Evolutionary conservation across 92 coral and sea anemone genomes (phyloP), one percentile per base, ranked within the genome.

Genomic region (Actinostola sp.): DNA sequence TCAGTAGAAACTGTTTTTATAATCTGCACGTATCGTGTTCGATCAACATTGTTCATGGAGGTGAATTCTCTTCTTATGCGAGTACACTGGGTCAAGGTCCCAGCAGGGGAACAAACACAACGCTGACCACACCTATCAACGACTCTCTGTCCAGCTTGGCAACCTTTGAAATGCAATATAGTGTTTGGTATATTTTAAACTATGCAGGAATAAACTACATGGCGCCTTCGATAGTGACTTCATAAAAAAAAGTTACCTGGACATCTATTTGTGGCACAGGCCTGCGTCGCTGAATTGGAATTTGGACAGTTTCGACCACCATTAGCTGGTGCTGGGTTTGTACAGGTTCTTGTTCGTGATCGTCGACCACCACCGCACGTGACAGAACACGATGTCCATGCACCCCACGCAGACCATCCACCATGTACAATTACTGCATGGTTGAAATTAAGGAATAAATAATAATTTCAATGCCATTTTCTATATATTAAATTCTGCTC

Each of bases 51-150:
- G 15, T 78, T 49, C 92, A 87, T 83, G 54, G 88, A 9, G 6
- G 82, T 84, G 44, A 87, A 87, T 26, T 87, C 82, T 31, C 71
- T 77, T 48, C 92, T 69, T 11, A 87, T 42, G 0, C 92, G 92
- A 12, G 82, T 70, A 68, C 92, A 87, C 42, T 69, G 20, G 23
- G 71, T 69, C 26, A 73, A 54, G 17, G 49, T 76, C 11, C 89
- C 89, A 70, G 9, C 19, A 1, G 58, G 21, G 2, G 34, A 49
- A 45, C 92, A 87, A 8, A 66, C 50, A 34, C 92, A 87, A 45
- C 85, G 86, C 52, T 75, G 80, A 34, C 80, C 82, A 63, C 92
- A 87, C 2, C 34, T 53, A 44, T 79, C 68, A 0, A 3, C 12
- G 3, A 48, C 59, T 9, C 60, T 48, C 41, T 43, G 53, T 38